A percentile compares a stretch with the other conserved stretches of the same genome.
phyloP scores from a whole-genome alignment of 2,113 vertebrate species.

The Lepus europaeus region DNA sequence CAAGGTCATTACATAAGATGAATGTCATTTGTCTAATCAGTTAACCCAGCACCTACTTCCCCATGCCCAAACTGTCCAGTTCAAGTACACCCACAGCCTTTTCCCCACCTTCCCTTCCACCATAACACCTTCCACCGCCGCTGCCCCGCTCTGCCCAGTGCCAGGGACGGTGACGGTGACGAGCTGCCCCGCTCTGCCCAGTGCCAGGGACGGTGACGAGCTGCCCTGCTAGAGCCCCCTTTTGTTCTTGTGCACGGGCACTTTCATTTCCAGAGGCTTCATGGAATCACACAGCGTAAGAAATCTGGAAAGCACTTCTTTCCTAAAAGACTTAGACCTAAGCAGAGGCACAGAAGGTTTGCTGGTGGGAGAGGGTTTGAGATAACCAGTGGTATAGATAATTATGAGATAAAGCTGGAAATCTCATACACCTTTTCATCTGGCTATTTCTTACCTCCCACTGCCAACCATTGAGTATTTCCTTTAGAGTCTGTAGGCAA shows the following conservation, averaged over 20 bases:
- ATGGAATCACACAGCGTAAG: background rate
- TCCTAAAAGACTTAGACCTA: background rate
- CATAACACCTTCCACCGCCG: background rate
- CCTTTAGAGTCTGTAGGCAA: no score
- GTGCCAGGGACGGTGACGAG: no score
- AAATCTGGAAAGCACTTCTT: background rate
- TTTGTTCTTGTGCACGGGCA: no score
- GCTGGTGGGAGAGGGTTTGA: background rate
- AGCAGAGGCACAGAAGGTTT: background rate
- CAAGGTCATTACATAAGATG: background rate
- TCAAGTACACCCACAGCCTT: background rate
- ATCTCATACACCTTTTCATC: no score
- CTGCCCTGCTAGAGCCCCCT: no score
- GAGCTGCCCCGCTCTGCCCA: no score
- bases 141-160: background rate
- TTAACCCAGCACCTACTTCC: background rate
- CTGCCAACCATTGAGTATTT: background rate
- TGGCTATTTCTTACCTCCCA: no score
- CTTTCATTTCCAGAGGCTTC: background rate
- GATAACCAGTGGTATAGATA: background rate
- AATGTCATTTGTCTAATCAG: background rate
- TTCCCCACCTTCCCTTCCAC: background rate
- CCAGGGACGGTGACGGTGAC: no score
- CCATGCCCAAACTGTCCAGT: no score
- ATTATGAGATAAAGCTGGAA: background rate